These are phyloP conservation scores for Serinus canaria DNA, from an alignment of 2,113 vertebrate species.

Conservation along the genomic window DNA sequence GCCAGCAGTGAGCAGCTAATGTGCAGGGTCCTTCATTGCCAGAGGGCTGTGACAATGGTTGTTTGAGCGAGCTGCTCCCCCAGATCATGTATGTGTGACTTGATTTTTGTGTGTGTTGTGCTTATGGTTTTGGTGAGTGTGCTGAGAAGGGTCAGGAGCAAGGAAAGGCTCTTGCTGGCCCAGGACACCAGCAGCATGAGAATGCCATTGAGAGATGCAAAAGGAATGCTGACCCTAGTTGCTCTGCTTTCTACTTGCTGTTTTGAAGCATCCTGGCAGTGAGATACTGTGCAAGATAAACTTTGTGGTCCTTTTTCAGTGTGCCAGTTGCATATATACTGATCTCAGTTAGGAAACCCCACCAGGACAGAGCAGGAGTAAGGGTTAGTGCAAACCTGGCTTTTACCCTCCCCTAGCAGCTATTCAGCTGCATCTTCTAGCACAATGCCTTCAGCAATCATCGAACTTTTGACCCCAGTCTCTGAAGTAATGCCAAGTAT, in stretches of 20 bases:
- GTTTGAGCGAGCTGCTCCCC: neutral
- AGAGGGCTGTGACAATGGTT: rapidly evolving
- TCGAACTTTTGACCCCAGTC: constrained; percentile 44
- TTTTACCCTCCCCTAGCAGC: neutral
- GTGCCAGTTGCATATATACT: neutral
- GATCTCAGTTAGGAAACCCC: neutral
- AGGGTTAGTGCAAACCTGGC: neutral
- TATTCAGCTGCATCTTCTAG: neutral
- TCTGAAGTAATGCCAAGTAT: constrained; percentile 53
- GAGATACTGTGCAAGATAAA: neutral
- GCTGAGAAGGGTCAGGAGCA: neutral
- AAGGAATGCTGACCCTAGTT: neutral
- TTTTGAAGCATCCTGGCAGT: neutral
- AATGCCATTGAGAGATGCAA: neutral
- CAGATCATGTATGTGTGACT: neutral
- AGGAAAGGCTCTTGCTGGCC: neutral
- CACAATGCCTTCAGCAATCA: constrained; percentile 26
- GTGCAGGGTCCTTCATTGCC: neutral
- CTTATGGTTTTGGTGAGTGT: neutral
- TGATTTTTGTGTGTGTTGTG: neutral
- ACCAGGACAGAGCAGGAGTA: neutral
- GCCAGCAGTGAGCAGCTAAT: neutral
- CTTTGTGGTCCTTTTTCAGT: neutral
- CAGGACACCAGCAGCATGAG: neutral
- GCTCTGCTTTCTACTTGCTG: neutral